Conservation (phyloP, 2,797 vertebrate genomes). For the Orientallactaga sibirica region DNA sequence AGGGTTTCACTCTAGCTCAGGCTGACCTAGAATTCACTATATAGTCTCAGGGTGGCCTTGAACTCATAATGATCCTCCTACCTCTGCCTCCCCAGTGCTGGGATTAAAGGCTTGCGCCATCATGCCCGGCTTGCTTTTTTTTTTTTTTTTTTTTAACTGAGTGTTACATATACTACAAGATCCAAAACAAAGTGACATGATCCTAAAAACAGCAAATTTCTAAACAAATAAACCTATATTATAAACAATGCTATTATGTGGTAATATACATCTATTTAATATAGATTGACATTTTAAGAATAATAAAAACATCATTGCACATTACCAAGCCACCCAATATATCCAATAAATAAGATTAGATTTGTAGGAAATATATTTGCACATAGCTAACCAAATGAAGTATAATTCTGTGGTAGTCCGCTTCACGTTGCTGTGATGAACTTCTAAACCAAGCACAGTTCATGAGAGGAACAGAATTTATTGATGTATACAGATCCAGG, state of each 20-base stretch:
- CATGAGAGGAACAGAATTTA: no score
- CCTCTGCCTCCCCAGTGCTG: no score
- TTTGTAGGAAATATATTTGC: background rate
- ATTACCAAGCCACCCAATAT: background rate
- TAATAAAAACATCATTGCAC: background rate
- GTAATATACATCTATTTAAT: constrained; percentile 35
- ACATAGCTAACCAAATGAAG: background rate
- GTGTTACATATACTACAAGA: background rate
- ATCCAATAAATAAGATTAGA: constrained; percentile 3
- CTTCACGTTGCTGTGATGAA: no score
- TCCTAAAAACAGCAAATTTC: background rate
- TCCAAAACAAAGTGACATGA: background rate
- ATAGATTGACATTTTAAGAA: constrained; percentile 21
- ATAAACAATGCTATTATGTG: background rate
- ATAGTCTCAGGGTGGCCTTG: no score
- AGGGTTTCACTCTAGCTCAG: no score
- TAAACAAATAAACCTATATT: background rate
- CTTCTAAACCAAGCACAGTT: no score
- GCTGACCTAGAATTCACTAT: no score
- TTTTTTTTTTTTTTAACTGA: background rate
- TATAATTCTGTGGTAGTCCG: no score
- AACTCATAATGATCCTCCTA: no score
- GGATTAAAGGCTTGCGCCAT: no score
- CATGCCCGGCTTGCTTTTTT: no score
- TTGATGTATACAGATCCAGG: no score